Base-by-base conservation (phyloP, 2,888 invertebrate genomes). In the Synanthedon formicaeformis region DNA sequence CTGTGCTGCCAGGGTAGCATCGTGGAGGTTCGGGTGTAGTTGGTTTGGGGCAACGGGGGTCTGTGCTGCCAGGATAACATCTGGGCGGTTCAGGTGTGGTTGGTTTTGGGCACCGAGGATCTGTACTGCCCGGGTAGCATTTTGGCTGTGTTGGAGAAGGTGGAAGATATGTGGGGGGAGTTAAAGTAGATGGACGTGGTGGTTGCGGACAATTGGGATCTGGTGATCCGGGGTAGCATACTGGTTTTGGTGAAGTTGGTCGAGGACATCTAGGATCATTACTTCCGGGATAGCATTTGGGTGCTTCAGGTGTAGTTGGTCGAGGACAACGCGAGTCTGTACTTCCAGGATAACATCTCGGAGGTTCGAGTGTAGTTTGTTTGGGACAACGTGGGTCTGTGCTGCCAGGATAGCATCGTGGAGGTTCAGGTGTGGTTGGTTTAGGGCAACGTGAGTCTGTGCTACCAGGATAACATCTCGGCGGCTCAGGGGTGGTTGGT, bases 291-390 rank as follows among this genome's bases (percentile, higher is more conserved):
- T 60, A 67, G 48, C 69, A 67, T 10, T 48, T 41, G 0, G 57
- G 57, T 41, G 61, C 50, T 59, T 56, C 18, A 56, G 61, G 52
- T 2, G 67, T 59, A 1, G 67, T 60, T 27, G 66, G 62, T 58
- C 58, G 56, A 3, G 71, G 71, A 57, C 78, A 78, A 14, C 72
- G 58, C 0, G 79, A 75, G 60, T 82, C 75, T 0, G 40, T 63
- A 0, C 73, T 67, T 1, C 79, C 80, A 1, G 80, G 75, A 53
- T 64, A 78, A 41, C 81, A 64, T 27, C 12, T 55, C 3, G 60
- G 60, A 63, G 65, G 6, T 54, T 64, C 1, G 34, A 57, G 52
- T 51, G 60, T 56, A 1, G 60, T 50, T 13, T 52, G 59, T 55
- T 56, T 55, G 12, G 52, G 60, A 57, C 67, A 66, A 40, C 63